Base-by-base conservation (phyloP, 1,140 invertebrate genomes). In the Diorhabda elongata region DNA sequence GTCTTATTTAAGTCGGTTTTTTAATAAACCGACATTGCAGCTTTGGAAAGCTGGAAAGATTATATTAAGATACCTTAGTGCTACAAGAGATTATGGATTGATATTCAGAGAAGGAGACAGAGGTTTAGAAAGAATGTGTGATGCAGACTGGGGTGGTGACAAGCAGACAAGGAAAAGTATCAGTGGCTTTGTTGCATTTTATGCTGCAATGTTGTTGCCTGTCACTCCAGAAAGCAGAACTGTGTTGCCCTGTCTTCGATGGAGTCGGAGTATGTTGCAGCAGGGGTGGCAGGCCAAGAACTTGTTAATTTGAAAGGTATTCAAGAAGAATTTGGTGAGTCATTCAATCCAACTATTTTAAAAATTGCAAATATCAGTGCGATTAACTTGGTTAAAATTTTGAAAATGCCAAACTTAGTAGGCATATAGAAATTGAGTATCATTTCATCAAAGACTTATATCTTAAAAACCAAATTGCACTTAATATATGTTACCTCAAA, bases 341-440 rank as follows among this genome's bases (percentile, higher is more conserved):
- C 26, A 0, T 56, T 2, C 52, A n/a, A 7, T 56, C 52, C 52
- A 56, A 56, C 52, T 56, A 7, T 2, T 7, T n/a, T 56, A 2
- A 56, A 56, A 7, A 5, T 56, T 5, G 52, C 2, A 2, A 56
- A 56, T 56, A 5, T 56, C n/a, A 56, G 52, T 56, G 52, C 58
- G 11, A 11, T 26, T 67, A 42, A 44, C 58, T 42, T 42, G 7
- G 7, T 43, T 60, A 67, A 67, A 61, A 5, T 11, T 61, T 60
- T 60, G 58, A 67, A 61, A 67, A 67, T 47, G 44, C 4, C 7
- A 58, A 65, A 41, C 64, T 57, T 3, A 43, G 44, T 9, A 68
- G 62, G 47, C 66, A 68, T 61, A 68, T 68, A 4, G 58, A 68
- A n/a, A 68, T 68, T 1, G 62, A 68, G 45, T 60, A 68, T 42